Percentiles rank a stretch among this genome's conserved stretches.
phyloP scores from a whole-genome alignment of 2,113 vertebrate species.

The Argyrosomus japonicus region DNA sequence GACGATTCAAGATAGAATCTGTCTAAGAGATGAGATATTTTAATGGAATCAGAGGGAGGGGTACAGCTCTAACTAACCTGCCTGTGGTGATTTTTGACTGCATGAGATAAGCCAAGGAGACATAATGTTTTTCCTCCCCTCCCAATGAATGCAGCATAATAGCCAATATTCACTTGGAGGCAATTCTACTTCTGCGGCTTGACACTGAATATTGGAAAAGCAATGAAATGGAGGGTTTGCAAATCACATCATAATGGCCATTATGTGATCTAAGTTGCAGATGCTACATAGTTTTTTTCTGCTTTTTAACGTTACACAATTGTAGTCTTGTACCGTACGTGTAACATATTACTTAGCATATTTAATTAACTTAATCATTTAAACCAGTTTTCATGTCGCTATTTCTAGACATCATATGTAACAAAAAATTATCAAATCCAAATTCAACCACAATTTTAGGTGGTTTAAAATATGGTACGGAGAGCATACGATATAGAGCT shows the following conservation, averaged over 20 bases:
- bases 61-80: slow-evolving; percentile 58
- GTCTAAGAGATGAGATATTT: slow-evolving; percentile 55
- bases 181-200: slow-evolving; percentile 54
- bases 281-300: slow-evolving; percentile 45
- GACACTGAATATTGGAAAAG: slow-evolving; percentile 70
- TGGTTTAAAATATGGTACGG: background rate
- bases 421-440: background rate
- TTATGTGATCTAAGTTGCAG: slow-evolving; percentile 57
- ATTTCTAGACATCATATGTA: slow-evolving; percentile 8
- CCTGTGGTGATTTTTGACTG: slow-evolving; percentile 62
- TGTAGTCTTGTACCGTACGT: background rate
- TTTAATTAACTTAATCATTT: background rate
- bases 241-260: slow-evolving; percentile 64
- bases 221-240: slow-evolving; percentile 67
- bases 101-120: slow-evolving; percentile 64
- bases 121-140: slow-evolving; percentile 62
- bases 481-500: background rate
- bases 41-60: slow-evolving; percentile 50
- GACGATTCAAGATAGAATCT: slow-evolving; percentile 47
- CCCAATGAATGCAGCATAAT: slow-evolving; percentile 49
- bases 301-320: slow-evolving; percentile 9
- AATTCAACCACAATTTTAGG: background rate
- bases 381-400: slow-evolving; percentile 5
- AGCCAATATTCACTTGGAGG: slow-evolving; percentile 68
- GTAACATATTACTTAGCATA: background rate